Evolutionary conservation across 2,797 vertebrate genomes (phyloP), one percentile per base, ranked within the genome.

Genomic region (Coreius guichenoti): DNA sequence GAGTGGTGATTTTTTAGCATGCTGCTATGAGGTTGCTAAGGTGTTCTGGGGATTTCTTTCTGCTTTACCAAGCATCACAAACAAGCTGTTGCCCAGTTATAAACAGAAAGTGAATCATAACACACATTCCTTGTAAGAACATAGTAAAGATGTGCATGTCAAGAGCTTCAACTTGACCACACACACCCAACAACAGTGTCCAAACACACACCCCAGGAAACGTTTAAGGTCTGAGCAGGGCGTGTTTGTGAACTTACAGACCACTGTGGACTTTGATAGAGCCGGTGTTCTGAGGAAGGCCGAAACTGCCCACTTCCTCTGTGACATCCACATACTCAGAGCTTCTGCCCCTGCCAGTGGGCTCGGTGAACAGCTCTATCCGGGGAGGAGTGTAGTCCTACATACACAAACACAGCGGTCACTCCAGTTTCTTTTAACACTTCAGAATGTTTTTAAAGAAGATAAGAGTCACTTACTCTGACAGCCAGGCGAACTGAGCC

Each of bases 191-290:
- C 3, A 67, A 51, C 63, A 51, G 16, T 31, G 17, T 67, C n/a
- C 77, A 80, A 47, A 51, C 61, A 33, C 29, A 68, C 63, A n/a
- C 19, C n/a, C 26, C 39, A 26, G 54, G 11, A 5, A 63, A 26
- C 4, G 14, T 16, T 79, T 26, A 67, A 80, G 79, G 79, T 69
- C 78, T 36, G 8, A 68, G 65, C 45, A 51, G 65, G 17, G 72
- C 14, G 12, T 56, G 65, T 43, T 29, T 31, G 54, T 63, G 3
- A 17, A 96, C 98, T 98, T 95, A 99, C 98, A 92, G 95, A 90
- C 98, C 98, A 87, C 96, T 96, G 86, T 97, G 96, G 63, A 99
- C 97, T 94, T 96, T 97, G 85, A 99, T 96, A 74, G 98, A 98
- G 80, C 95, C 96, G 0, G 97, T 98, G 91, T 91, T 97, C 89